These are phyloP conservation scores for Drosophila tripunctata DNA, from an alignment of 2,888 invertebrate genomes.

Conservation along the genomic window DNA sequence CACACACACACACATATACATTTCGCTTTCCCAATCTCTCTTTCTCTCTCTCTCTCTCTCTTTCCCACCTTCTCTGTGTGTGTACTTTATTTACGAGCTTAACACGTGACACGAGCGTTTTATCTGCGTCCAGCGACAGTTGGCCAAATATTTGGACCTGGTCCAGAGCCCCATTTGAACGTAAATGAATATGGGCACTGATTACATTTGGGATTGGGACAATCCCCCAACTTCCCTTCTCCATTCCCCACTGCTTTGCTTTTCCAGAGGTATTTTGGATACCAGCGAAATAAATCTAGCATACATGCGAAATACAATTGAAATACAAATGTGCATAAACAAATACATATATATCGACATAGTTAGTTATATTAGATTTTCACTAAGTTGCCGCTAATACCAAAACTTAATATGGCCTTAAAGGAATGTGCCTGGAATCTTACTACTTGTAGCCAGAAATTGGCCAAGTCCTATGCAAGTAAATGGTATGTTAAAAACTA, in stretches of 20 bases:
- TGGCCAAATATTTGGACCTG: conserved; percentile 42
- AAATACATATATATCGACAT: too few relatives aligned
- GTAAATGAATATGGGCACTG: conserved; percentile 55
- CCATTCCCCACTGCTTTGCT: too few relatives aligned
- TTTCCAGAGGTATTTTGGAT: not conserved
- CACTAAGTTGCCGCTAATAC: too few relatives aligned
- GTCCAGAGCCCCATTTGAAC: conserved; percentile 28
- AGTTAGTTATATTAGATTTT: too few relatives aligned
- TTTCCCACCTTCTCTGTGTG: too few relatives aligned
- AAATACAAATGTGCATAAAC: too few relatives aligned
- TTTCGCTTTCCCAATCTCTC: not conserved
- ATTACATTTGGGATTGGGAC: conserved; percentile 60
- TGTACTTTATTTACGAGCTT: conserved; percentile 58
- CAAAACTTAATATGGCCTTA: too few relatives aligned
- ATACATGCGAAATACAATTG: conserved; percentile 16
- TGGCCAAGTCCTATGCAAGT: too few relatives aligned
- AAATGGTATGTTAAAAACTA: too few relatives aligned
- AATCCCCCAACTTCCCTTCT: not conserved
- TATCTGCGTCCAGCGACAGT: conserved; percentile 53
- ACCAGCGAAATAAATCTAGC: conserved; percentile 8
- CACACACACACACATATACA: not conserved
- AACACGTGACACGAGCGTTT: conserved; percentile 54
- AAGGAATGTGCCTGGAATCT: too few relatives aligned
- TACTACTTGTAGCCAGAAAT: too few relatives aligned
- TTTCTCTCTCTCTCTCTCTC: too few relatives aligned